phyloP scores from a whole-genome alignment of 2,888 invertebrate species.

The Baccha elongata region DNA sequence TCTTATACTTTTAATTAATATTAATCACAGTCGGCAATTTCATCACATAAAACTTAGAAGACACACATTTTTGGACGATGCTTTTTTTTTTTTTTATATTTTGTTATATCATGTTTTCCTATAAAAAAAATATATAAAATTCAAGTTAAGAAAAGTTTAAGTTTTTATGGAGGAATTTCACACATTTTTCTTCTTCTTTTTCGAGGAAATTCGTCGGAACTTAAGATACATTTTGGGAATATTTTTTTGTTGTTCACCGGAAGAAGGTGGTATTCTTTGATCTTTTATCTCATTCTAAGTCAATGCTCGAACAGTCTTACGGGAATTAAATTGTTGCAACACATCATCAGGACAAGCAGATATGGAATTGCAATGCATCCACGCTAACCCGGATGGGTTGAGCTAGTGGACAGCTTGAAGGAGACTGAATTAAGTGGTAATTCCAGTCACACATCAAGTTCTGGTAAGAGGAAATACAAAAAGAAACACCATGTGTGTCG shows the following conservation, averaged over 20 bases:
- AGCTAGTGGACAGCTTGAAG: conserved; percentile 34
- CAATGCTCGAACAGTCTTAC: background rate
- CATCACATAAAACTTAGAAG: conserved; percentile 44
- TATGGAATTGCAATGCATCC: conserved; percentile 42
- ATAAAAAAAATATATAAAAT: conserved; percentile 40
- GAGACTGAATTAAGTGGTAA: conserved; percentile 62
- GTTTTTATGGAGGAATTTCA: conserved; percentile 35
- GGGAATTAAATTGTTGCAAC: conserved; percentile 19
- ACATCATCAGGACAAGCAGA: background rate
- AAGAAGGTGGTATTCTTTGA: conserved; percentile 36
- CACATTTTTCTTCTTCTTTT: conserved; percentile 58
- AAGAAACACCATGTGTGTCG: conserved; percentile 16
- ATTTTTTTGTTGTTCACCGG: conserved; percentile 1
- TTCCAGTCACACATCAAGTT: conserved; percentile 37
- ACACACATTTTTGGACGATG: conserved; percentile 20
- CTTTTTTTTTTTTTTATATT: background rate
- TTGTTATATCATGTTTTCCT: conserved; percentile 41
- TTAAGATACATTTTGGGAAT: conserved; percentile 15
- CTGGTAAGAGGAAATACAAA: background rate
- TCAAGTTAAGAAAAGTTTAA: background rate
- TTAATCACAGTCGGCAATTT: conserved; percentile 60
- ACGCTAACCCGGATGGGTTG: conserved; percentile 19
- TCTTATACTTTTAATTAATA: conserved; percentile 31
- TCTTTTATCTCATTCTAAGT: conserved; percentile 30
- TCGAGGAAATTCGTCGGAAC: conserved; percentile 21